These are phyloP conservation scores for Leptinotarsa rubiginosa DNA, from an alignment of 2,888 invertebrate species.

Conservation along the genomic window DNA sequence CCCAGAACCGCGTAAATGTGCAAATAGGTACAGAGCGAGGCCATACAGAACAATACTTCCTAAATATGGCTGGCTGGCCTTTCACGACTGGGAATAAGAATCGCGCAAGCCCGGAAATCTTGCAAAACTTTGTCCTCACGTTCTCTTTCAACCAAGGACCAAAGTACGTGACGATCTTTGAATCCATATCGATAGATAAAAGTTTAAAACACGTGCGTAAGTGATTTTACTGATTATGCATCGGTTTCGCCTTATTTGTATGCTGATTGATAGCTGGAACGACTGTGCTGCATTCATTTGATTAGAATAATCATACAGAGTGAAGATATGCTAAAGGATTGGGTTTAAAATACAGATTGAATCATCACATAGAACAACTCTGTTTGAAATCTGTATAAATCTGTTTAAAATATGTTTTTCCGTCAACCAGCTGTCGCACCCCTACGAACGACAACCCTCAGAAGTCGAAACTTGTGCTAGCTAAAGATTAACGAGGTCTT, in stretches of 20 bases:
- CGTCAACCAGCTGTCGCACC: too few relatives aligned
- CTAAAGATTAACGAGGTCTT: too few relatives aligned
- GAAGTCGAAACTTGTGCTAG: too few relatives aligned
- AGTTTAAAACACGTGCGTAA: conserved; percentile 8
- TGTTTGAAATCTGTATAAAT: too few relatives aligned
- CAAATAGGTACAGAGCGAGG: conserved; percentile 18
- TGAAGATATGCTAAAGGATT: not conserved
- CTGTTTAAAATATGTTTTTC: too few relatives aligned
- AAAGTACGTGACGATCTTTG: conserved; percentile 45
- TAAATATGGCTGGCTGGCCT: conserved; percentile 60
- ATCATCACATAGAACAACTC: too few relatives aligned
- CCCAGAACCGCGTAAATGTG: not conserved
- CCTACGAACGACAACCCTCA: too few relatives aligned
- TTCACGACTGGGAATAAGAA: conserved; percentile 50
- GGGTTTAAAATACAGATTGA: too few relatives aligned
- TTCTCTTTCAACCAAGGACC: conserved; percentile 59
- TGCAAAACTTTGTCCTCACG: conserved; percentile 54
- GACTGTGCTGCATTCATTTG: not conserved
- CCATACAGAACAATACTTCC: conserved; percentile 48
- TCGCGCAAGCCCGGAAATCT: conserved; percentile 62
- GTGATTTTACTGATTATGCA: conserved; percentile 10
- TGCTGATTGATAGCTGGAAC: conserved; percentile 3
- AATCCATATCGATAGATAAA: conserved; percentile 4
- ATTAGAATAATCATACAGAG: not conserved
- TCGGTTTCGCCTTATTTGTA: conserved; percentile 16